Evolutionary conservation across 2,113 vertebrate species (phyloP), one percentile per base, ranked within the genome.

Genomic region (Catharus minimus): DNA sequence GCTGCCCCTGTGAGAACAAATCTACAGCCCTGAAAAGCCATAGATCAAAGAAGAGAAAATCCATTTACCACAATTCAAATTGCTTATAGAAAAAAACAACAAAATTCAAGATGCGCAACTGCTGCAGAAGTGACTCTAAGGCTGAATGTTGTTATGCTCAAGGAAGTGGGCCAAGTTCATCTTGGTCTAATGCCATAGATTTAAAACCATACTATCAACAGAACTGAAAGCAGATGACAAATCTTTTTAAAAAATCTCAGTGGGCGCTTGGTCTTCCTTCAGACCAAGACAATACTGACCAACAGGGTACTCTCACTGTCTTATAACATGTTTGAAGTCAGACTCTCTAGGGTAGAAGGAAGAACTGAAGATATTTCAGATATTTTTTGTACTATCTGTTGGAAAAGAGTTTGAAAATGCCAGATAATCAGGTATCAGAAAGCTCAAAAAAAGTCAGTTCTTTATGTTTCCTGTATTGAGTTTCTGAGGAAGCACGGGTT

Each of bases 91-190:
- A 73, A 52, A 53, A 58, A 74, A 2, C 8, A 17, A 61, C 32
- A 81, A 44, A 79, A 83, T 84, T 62, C 27, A 80, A 55, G 33
- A 26, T 19, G 5, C 2, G 12, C 41, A 64, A 14, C 39, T 67
- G 7, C 10, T 73, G 26, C 64, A 60, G 43, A 84, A 67, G 1
- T 52, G 8, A 81, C 76, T 44, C 15, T 75, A 20, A 49, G 13
- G 76, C 44, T 86, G 32, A 23, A 85, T 76, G 49, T 75, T 78
- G n/a, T 82, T 89, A 77, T 50, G 27, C 39, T 86, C 30, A 82
- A 46, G 47, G 30, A 92, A 92, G 52, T 52, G 23, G 33, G 38
- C 43, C 68, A 84, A 62, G 21, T 69, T 76, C 8, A 2, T 77
- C 7, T 87, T 69, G 38, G 13, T 79, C n/a, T 86, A 73, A 76